A percentile compares a stretch with the other conserved stretches of the same genome.
Conservation (phyloP, 2,113 vertebrate species). For the Uria lomvia region DNA sequence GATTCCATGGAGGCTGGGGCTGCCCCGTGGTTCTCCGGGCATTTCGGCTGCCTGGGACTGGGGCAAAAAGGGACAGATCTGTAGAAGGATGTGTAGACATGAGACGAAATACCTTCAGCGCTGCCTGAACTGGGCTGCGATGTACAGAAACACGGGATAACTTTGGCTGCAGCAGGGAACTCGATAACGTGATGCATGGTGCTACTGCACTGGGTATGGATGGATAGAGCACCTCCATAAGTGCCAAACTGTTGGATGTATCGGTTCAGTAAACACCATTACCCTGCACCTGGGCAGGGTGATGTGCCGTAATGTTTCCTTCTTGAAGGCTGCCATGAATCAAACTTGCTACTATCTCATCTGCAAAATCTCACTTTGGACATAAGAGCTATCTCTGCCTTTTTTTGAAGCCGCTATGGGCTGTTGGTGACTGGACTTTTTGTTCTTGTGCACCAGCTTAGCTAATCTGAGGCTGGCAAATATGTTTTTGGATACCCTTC, state of each 20-base stretch:
- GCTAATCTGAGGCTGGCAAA: slow-evolving; percentile 27
- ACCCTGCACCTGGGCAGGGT: neutral
- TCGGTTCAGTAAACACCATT: neutral
- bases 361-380: neutral
- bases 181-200: neutral
- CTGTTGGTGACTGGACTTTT: neutral
- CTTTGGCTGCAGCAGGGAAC: neutral
- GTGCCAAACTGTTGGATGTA: neutral
- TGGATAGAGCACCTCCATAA: neutral
- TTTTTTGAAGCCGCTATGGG: neutral
- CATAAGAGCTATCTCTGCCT: neutral
- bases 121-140: neutral
- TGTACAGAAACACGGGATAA: neutral
- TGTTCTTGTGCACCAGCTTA: slow-evolving; percentile 3
- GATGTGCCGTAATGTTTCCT: neutral
- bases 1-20: neutral
- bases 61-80: neutral
- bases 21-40: fast-evolving
- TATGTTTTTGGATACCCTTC: slow-evolving; percentile 32
- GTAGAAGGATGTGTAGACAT: neutral
- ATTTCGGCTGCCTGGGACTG: neutral
- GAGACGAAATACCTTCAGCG: neutral
- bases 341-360: neutral
- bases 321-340: neutral
- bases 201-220: neutral